Evolutionary conservation across 2,888 invertebrate genomes (phyloP).

Genomic region (Caradrina kadenii): DNA sequence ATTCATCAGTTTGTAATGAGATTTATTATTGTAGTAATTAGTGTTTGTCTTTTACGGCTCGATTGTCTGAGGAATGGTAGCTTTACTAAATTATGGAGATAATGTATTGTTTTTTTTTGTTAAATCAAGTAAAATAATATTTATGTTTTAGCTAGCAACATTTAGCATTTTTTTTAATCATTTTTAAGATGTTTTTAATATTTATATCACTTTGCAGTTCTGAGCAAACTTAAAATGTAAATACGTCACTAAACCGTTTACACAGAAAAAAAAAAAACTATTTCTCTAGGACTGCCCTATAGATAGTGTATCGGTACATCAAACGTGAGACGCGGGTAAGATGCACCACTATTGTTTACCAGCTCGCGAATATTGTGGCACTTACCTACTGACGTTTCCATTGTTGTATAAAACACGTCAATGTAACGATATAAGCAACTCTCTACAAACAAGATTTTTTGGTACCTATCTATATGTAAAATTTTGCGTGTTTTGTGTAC

Average conservation of each 20-base stretch:
- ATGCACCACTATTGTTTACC: conserved; percentile 73
- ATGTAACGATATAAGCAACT: background rate
- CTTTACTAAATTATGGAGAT: conserved; percentile 8
- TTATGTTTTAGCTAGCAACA: background rate
- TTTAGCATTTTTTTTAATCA: no score
- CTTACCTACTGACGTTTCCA: conserved; percentile 59
- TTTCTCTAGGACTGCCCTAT: conserved; percentile 56
- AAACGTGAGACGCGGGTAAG: conserved; percentile 69
- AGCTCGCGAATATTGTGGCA: conserved; percentile 72
- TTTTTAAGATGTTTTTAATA: no score
- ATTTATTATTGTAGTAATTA: conserved; percentile 58
- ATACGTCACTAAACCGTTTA: no score
- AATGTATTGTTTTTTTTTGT: background rate
- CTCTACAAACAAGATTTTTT: background rate
- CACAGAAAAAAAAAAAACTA: conserved; percentile 1
- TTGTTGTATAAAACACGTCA: conserved; percentile 45
- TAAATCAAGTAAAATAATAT: no score
- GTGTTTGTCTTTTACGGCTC: conserved; percentile 52
- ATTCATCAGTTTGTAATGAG: conserved; percentile 59
- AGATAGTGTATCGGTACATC: conserved; percentile 65
- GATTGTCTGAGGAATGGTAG: conserved; percentile 48
- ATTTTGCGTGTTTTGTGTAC: background rate
- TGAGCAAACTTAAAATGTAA: no score
- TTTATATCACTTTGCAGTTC: no score
- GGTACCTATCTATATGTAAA: background rate